Evolutionary conservation across 2,113 vertebrate species (phyloP).

Genomic region (Festucalex cinctus): DNA sequence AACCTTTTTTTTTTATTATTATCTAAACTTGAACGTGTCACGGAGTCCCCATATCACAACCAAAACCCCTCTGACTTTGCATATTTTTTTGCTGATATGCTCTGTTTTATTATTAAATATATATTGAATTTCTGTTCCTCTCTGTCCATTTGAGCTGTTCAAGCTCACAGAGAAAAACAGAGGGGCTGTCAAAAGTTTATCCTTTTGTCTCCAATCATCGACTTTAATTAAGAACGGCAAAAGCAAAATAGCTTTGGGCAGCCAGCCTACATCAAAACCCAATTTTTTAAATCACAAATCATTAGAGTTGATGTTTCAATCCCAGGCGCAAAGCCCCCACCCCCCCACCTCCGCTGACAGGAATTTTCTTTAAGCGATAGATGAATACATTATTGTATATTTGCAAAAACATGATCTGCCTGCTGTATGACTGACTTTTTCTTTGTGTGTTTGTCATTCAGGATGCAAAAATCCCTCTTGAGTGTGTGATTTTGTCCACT

Average conservation of each 20-base stretch:
- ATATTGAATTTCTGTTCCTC: background rate
- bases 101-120: background rate
- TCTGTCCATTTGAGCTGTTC: constrained; percentile 18
- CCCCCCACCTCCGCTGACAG: constrained; percentile 17
- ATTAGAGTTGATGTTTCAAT: constrained; percentile 33
- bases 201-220: constrained; percentile 32
- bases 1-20: no score
- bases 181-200: constrained; percentile 22
- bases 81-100: background rate
- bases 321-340: no score
- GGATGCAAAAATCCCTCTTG: background rate
- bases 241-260: constrained; percentile 42
- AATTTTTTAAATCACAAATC: constrained; percentile 29
- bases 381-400: constrained; percentile 18
- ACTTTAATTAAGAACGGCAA: constrained; percentile 52
- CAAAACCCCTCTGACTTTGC: background rate
- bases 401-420: constrained; percentile 6
- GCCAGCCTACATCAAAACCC: constrained; percentile 32
- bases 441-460: constrained; percentile 7
- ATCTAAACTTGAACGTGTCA: background rate
- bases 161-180: constrained; percentile 16
- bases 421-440: constrained; percentile 3
- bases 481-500: constrained; percentile 3
- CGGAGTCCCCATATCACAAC: background rate
- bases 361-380: constrained; percentile 16